Base-by-base conservation (phyloP, 1,140 invertebrate genomes). In the Ridgeia piscesae region DNA sequence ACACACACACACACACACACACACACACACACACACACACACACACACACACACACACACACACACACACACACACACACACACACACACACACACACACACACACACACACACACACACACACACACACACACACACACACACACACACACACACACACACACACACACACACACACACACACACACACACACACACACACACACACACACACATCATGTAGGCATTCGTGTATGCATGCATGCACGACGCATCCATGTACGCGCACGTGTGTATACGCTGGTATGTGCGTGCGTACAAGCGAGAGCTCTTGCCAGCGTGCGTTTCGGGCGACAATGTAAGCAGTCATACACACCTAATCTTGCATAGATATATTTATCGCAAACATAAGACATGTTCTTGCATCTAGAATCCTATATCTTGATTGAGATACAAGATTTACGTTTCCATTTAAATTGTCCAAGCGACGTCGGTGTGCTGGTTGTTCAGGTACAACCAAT, bases 41-140 rank as follows among this genome's bases (percentile, higher is more conserved):
- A 92, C 48, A 92, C 35, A 92, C 91, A 92, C 58, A 92, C 91
- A 77, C 91, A 77, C 35, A 92, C 34, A 92, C 91, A 92, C 27
- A 92, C 91, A 92, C 34, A 92, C 35, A 92, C 34, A 92, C 58
- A 77, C 31, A 92, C 91, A 77, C 27, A 92, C 91, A 92, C 34
- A 92, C 35, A 92, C 91, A 92, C 91, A 92, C 35, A 92, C 91
- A 92, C 58, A 77, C 58, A 92, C 91, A 92, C 91, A 77, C 58
- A 92, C 91, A 77, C 91, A 77, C 35, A 92, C 91, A 92, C 91
- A 92, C 35, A 92, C 91, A 92, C 91, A 50, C 35, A 77, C 91
- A 92, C 58, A n/a, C 58, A 92, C 91, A 77, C 58, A 92, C 91
- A 92, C 34, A 77, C 58, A 92, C 34, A 77, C 91, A 92, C 34